Conservation (phyloP, 2,797 vertebrate genomes). For the Spinus pinus region DNA sequence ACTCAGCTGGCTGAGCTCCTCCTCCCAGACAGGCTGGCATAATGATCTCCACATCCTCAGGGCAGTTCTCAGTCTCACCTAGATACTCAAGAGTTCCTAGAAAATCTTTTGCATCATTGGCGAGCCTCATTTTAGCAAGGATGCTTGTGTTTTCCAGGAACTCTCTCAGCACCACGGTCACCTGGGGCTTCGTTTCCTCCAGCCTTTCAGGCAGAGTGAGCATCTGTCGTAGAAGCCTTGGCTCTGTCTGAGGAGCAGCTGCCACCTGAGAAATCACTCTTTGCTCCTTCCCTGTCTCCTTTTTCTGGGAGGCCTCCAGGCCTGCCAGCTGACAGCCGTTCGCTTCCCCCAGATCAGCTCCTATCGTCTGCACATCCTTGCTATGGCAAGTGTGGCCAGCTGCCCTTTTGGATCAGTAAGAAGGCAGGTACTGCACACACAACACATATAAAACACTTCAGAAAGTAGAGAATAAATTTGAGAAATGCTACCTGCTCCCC, state of each 20-base stretch:
- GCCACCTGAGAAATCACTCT: neutral
- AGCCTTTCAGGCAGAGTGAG: neutral
- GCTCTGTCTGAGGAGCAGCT: constrained; percentile 13
- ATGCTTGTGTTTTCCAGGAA: constrained; percentile 28
- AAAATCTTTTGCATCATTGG: constrained; percentile 9
- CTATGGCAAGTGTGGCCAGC: neutral
- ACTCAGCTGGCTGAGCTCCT: neutral
- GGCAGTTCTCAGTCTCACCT: neutral
- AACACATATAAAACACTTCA: neutral
- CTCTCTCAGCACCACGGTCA: neutral
- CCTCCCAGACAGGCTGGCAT: neutral
- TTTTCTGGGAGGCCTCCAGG: neutral
- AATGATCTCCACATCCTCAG: neutral
- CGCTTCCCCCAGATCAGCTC: neutral
- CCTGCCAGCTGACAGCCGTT: neutral
- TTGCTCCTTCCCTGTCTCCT: neutral
- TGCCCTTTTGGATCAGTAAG: neutral
- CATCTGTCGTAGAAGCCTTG: constrained; percentile 17
- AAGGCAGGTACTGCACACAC: neutral
- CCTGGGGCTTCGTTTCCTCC: constrained; percentile 14
- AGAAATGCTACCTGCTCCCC: neutral
- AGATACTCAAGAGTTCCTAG: constrained; percentile 28
- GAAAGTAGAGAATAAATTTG: neutral
- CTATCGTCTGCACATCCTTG: neutral
- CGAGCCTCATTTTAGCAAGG: neutral